A percentile compares a stretch with the other conserved stretches of the same genome.
phyloP scores from a whole-genome alignment of 2,113 vertebrate genomes.

The Saccopteryx bilineata region DNA sequence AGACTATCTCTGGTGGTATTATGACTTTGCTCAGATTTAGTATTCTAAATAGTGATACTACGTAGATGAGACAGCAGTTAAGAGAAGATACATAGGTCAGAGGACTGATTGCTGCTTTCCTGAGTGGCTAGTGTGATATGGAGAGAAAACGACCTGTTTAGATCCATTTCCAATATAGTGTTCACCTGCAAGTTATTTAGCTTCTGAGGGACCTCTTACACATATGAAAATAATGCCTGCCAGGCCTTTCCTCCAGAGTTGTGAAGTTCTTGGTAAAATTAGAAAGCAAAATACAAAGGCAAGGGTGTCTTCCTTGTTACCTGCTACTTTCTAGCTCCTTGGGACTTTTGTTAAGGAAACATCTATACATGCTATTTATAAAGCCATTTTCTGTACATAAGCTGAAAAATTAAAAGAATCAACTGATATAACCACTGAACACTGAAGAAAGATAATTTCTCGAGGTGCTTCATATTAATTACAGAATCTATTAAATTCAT shows the following conservation, averaged over 20 bases:
- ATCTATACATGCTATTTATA: not conserved
- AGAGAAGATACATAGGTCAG: not conserved
- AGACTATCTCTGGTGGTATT: not conserved
- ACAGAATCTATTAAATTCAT: not conserved
- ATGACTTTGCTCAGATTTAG: slow-evolving; percentile 13
- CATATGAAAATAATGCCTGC: not conserved
- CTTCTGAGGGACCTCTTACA: not conserved
- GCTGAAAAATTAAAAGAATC: not conserved
- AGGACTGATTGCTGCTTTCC: not conserved
- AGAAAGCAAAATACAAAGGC: not conserved
- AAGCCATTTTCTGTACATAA: slow-evolving; percentile 13
- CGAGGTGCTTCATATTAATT: not conserved
- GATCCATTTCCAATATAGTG: not conserved
- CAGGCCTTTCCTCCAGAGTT: not conserved
- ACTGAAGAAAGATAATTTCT: slow-evolving; percentile 1
- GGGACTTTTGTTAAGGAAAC: not conserved
- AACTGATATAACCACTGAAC: not conserved
- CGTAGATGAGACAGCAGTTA: not conserved
- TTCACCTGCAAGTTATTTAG: not conserved
- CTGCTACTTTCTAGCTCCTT: not conserved
- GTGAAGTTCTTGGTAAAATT: not conserved
- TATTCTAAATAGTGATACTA: not conserved
- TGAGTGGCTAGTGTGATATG: not conserved
- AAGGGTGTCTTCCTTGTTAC: not conserved
- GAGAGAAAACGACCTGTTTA: not conserved